Evolutionary conservation across 2,797 vertebrate species (phyloP).

Genomic region (Bufotes viridis): DNA sequence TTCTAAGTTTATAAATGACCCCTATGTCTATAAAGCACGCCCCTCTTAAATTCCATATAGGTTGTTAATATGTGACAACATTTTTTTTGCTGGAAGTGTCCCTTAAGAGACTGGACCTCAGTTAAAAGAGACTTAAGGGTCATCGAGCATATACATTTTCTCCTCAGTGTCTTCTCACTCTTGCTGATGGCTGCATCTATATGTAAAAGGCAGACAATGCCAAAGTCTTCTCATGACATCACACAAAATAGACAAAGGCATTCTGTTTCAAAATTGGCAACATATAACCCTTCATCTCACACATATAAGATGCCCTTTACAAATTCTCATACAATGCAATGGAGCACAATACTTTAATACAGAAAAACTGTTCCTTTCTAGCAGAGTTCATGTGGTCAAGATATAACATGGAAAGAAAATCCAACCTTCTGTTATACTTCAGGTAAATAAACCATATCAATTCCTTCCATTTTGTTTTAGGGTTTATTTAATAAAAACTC

Average conservation of each 20-base stretch:
- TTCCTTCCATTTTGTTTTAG: not conserved
- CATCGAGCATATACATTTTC: not conserved
- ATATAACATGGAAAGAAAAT: not conserved
- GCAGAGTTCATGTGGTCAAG: not conserved
- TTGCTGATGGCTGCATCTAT: not conserved
- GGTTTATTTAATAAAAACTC: not conserved
- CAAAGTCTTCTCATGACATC: not conserved
- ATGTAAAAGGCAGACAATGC: constrained; percentile 3
- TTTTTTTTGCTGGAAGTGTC: too few relatives aligned
- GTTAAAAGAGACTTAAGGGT: too few relatives aligned
- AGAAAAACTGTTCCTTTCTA: not conserved
- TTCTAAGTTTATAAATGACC: too few relatives aligned
- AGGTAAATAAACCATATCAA: not conserved
- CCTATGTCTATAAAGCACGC: too few relatives aligned
- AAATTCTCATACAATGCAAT: not conserved
- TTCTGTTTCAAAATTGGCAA: constrained; percentile 2
- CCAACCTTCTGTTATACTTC: not conserved
- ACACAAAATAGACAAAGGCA: not conserved
- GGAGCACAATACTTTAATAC: not conserved
- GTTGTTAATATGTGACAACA: too few relatives aligned
- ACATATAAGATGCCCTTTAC: constrained; percentile 18
- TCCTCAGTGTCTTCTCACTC: not conserved
- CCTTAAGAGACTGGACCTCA: too few relatives aligned
- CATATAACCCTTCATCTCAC: not conserved
- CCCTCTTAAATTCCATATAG: too few relatives aligned